Evolutionary conservation across 2,113 vertebrate genomes (phyloP), one percentile per base, ranked within the genome.

Genomic region (Chionodraco myersi): DNA sequence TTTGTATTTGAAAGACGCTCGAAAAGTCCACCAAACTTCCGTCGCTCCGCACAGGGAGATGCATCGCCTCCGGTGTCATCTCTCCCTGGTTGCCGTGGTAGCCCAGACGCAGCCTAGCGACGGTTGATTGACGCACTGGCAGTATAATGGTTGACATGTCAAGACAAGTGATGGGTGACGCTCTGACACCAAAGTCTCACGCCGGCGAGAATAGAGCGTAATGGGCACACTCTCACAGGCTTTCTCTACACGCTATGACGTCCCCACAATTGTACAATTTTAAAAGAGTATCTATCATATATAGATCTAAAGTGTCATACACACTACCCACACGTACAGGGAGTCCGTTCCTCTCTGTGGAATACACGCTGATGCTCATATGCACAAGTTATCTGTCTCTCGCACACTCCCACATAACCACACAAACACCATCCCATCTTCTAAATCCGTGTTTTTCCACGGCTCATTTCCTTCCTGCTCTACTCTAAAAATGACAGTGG

Each of bases 391-490:
- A 64, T 60, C 30, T 44, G 58, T 60, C 53, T 26, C 52, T 16
- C 34, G 41, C 23, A 34, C 53, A 58, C 51, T 15, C 57, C 9
- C 57, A 34, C 30, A 30, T 30, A 30, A 30, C 4, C 30, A 30
- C 30, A 45, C 74, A 74, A 69, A 85, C 62, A 79, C 54, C 41
- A 66, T 78, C 54, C 72, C 76, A 68, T 91, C 82, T 77, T 73
- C 82, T 61, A 82, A 91, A 88, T 81, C 79, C 53, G 75, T 86
- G 80, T 88, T 89, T 30, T 89, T 87, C 79, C 85, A 84, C 34
- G 79, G 80, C 90, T 92, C 88, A 90, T 92, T 91, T 92, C 89
- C 78, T 88, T 69, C 41, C 48, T 67, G 69, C 73, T 79, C 72
- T 77, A 65, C 71, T 75, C 70, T 65, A 79, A 79, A 89, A 85